Percentiles rank a stretch among this genome's conserved stretches.
phyloP scores from a whole-genome alignment of 2,888 invertebrate genomes.

The Drosophila buzzatii region DNA sequence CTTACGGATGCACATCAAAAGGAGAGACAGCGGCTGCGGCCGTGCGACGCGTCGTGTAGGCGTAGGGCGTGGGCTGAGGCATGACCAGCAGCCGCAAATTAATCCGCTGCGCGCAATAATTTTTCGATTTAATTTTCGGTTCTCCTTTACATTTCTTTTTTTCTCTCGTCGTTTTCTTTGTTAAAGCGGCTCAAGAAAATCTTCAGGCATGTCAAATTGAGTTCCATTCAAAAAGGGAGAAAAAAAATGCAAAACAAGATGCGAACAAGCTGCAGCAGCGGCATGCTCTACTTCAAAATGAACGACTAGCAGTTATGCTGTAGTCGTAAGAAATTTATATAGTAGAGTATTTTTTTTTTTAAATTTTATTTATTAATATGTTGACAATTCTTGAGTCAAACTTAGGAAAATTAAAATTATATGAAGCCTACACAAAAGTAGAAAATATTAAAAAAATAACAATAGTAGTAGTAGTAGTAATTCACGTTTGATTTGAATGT shows the following conservation, averaged over 20 bases:
- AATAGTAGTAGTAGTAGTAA: too few relatives aligned
- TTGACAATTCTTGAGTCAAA: too few relatives aligned
- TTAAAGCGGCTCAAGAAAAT: conserved; percentile 68
- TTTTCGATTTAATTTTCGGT: conserved; percentile 66
- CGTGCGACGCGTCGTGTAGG: not conserved
- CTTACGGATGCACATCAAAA: conserved; percentile 26
- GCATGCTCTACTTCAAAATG: not conserved
- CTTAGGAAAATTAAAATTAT: too few relatives aligned
- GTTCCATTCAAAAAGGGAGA: conserved; percentile 60
- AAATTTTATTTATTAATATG: too few relatives aligned
- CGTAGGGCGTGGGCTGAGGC: conserved; percentile 5
- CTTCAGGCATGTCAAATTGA: conserved; percentile 79
- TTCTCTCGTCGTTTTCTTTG: conserved; percentile 28
- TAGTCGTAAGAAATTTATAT: not conserved
- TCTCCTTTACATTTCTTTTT: conserved; percentile 17
- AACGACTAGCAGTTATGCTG: conserved; percentile 1
- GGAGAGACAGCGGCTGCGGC: conserved; percentile 13
- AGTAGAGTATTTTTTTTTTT: too few relatives aligned
- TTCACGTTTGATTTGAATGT: not conserved
- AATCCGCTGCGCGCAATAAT: conserved; percentile 72
- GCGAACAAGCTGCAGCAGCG: conserved; percentile 39
- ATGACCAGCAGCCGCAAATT: conserved; percentile 51
- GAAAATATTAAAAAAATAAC: too few relatives aligned
- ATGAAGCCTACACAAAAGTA: too few relatives aligned
- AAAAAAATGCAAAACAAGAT: conserved; percentile 45